Evolutionary conservation across 2,888 invertebrate species (phyloP), one percentile per base, ranked within the genome.

Genomic region (Aleiodes testaceus): DNA sequence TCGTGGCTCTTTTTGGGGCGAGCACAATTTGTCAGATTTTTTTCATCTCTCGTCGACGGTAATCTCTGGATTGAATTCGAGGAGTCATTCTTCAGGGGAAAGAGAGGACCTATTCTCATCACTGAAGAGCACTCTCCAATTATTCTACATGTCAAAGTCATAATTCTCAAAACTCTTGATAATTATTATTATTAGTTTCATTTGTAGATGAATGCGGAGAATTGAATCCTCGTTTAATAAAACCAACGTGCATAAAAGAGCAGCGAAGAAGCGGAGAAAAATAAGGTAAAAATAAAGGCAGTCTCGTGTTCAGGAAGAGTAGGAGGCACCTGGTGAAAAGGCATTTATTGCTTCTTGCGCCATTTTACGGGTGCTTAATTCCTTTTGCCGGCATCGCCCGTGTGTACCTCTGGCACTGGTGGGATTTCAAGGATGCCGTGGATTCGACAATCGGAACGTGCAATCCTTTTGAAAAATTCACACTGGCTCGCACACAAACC

Each of bases 291-390:
- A 36, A 36, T n/a, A 36, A 36, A 36, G 2, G 52, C 53, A 26
- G 26, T 5, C 30, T 63, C 50, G 50, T 64, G 66, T 63, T 72
- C 67, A 64, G 72, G 72, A 75, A 72, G 52, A 61, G 75, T 68
- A 70, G 79, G 75, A 66, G 73, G 79, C 84, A 85, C 81, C 85
- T 84, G 84, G 84, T 80, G 80, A 81, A 83, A 81, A 80, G 81
- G 84, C 80, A 82, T 86, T 85, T 84, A 85, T 83, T 82, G 81
- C 82, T 79, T 74, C 76, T 82, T 81, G 79, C 81, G 78, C 80
- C 82, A 81, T 81, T 86, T 84, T 82, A 84, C 81, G 83, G 80
- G 78, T 81, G 81, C 82, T 80, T 81, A 80, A 83, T 82, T 82
- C 79, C 79, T 75, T 26, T 74, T 70, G 70, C 69, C 74, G 69